phyloP scores from a whole-genome alignment of 2,888 invertebrate genomes.

The Volucella zonaria region DNA sequence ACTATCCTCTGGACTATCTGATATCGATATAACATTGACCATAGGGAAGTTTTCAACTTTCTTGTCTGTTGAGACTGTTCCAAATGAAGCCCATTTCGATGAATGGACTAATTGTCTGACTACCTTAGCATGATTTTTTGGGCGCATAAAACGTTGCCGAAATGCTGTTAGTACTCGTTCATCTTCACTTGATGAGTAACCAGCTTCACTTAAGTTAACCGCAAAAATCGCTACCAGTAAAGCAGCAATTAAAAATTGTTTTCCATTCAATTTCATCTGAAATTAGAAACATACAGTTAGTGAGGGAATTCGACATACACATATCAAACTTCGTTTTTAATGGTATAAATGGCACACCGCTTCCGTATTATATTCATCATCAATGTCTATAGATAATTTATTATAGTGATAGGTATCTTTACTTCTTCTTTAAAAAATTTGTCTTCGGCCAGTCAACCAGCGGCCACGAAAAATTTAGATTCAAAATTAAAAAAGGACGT shows the following conservation, averaged over 20 bases:
- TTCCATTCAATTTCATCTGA: conserved; percentile 31
- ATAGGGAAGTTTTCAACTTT: conserved; percentile 80
- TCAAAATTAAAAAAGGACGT: no score
- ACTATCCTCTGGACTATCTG: conserved; percentile 77
- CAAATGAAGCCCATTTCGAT: conserved; percentile 81
- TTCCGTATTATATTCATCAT: no score
- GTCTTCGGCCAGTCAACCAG: no score
- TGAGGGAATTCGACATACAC: neutral
- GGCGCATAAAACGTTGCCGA: conserved; percentile 66
- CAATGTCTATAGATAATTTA: no score
- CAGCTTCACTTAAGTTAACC: conserved; percentile 31
- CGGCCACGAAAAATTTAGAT: no score
- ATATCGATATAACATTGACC: conserved; percentile 82
- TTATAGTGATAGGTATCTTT: no score
- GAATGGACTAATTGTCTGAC: conserved; percentile 80
- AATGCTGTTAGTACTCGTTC: conserved; percentile 77
- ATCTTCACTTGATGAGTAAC: conserved; percentile 78
- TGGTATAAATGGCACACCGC: no score
- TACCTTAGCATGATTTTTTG: conserved; percentile 80
- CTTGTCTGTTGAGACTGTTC: conserved; percentile 79
- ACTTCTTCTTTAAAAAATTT: no score
- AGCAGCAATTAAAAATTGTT: neutral
- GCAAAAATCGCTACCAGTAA: conserved; percentile 44
- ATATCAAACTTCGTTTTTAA: no score
- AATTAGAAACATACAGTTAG: neutral